Evolutionary conservation across 1,140 invertebrate genomes (phyloP), one percentile per base, ranked within the genome.

Genomic region (Triops longicaudatus): DNA sequence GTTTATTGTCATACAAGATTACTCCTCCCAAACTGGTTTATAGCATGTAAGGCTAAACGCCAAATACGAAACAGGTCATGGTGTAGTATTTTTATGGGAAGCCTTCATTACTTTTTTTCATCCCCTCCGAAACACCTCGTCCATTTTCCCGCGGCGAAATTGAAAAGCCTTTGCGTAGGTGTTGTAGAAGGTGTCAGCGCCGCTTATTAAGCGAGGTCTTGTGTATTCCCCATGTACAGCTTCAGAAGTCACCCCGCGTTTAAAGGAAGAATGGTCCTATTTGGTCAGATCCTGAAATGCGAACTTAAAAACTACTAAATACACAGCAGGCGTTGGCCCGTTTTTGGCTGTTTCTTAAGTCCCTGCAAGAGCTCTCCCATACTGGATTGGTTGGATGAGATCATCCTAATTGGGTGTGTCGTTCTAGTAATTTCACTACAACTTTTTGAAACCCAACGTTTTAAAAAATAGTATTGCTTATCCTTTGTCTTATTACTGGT

Each of bases 341-440:
- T 1, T 63, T 63, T 63, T 17, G 10, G 50, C 9, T 63, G 50
- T 63, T 63, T 63, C 50, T 63, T 14, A 63, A 63, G 50, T 6
- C 22, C 10, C 22, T 63, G 50, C 17, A 63, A 63, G 22, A 63
- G 50, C 22, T 63, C 22, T 22, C 22, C 50, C 50, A 63, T 63
- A 22, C 50, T 63, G 50, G 50, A 63, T 22, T n/a, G 50, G 3
- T 63, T 63, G 50, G 50, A 63, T 63, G 50, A 63, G 14, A 63
- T 63, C 50, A 63, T 63, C n/a, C 50, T 63, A 63, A 63, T 63
- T 63, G 50, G 50, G 50, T 63, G 50, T 63, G 50, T 63, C 50
- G 50, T 63, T 63, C 50, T 63, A n/a, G 22, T n/a, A 17, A 63
- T n/a, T 63, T 63, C 50, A 22, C 17, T 63, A 63, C 50, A 63